Percentiles rank a stretch among this genome's conserved stretches.
Evolutionary conservation across 2,797 vertebrate genomes (phyloP).

Genomic region (Thripadectes ignobilis): DNA sequence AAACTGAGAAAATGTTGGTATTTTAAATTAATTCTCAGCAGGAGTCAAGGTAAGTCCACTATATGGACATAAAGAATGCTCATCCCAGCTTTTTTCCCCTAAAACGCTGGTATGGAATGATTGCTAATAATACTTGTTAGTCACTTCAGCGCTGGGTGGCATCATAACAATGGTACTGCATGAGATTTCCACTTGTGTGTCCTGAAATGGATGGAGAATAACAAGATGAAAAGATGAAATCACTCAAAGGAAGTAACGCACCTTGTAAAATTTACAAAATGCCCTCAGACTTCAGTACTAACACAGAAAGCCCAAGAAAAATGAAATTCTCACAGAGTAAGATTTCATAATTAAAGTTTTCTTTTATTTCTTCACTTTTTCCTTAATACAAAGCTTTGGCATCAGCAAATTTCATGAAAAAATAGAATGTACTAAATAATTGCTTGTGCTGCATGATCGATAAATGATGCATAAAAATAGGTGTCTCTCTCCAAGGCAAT

Average conservation of each 20-base stretch:
- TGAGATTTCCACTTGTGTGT: not conserved
- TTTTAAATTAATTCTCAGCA: not conserved
- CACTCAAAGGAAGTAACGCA: not conserved
- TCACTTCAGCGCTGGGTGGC: not conserved
- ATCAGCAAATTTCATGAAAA: constrained; percentile 83
- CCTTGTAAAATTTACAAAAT: not conserved
- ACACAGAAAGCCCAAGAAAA: not conserved
- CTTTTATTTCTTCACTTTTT: constrained; percentile 76
- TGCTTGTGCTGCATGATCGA: constrained; percentile 79
- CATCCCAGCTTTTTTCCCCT: not conserved
- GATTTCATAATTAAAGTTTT: constrained; percentile 34
- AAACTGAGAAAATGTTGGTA: not conserved
- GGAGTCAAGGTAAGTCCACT: not conserved
- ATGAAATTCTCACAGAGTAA: constrained; percentile 33
- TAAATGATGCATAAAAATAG: constrained; percentile 82
- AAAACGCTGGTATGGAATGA: not conserved
- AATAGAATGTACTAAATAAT: constrained; percentile 82
- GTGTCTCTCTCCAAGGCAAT: constrained; percentile 74
- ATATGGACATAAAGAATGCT: not conserved
- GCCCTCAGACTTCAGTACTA: not conserved
- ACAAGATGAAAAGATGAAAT: not conserved
- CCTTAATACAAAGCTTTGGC: constrained; percentile 84
- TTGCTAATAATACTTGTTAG: not conserved
- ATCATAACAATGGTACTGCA: accelerated
- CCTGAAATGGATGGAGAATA: not conserved